These are phyloP conservation scores for Pandemis heparana DNA, from an alignment of 2,888 invertebrate species.

Conservation along the genomic window DNA sequence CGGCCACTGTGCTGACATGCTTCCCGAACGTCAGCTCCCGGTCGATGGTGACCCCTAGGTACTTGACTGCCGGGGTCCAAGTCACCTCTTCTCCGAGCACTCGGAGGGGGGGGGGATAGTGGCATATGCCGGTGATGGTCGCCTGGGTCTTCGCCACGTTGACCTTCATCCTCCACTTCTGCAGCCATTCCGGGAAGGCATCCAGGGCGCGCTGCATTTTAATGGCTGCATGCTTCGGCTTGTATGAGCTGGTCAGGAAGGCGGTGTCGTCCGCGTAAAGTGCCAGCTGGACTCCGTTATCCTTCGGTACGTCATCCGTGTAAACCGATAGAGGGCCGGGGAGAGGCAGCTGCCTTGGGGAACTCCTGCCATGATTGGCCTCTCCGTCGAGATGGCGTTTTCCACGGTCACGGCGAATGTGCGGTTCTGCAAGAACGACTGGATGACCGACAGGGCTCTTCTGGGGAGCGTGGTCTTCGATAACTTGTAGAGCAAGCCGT, in stretches of 20 bases:
- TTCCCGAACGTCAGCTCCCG: too few species aligned
- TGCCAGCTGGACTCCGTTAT: neutral
- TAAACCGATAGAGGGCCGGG: neutral
- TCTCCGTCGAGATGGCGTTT: neutral
- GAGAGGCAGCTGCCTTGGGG: neutral
- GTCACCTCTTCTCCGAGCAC: neutral
- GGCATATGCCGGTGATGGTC: neutral
- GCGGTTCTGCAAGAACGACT: neutral
- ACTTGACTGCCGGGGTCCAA: constrained; percentile 22
- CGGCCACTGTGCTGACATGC: too few species aligned
- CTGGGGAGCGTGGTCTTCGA: neutral
- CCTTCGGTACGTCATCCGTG: neutral
- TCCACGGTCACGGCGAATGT: neutral
- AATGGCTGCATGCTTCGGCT: neutral
- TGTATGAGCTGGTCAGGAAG: neutral
- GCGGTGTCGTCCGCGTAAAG: neutral
- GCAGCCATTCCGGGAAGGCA: neutral
- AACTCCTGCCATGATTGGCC: neutral
- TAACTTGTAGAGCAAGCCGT: neutral
- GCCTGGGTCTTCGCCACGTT: constrained; percentile 35
- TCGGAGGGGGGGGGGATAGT: constrained; percentile 10
- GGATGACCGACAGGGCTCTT: neutral
- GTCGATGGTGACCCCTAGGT: constrained; percentile 6
- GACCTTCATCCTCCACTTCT: constrained; percentile 15
- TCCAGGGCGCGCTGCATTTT: neutral